These are phyloP conservation scores for Notodonta ziczac DNA, from an alignment of 2,888 invertebrate species.

Conservation along the genomic window DNA sequence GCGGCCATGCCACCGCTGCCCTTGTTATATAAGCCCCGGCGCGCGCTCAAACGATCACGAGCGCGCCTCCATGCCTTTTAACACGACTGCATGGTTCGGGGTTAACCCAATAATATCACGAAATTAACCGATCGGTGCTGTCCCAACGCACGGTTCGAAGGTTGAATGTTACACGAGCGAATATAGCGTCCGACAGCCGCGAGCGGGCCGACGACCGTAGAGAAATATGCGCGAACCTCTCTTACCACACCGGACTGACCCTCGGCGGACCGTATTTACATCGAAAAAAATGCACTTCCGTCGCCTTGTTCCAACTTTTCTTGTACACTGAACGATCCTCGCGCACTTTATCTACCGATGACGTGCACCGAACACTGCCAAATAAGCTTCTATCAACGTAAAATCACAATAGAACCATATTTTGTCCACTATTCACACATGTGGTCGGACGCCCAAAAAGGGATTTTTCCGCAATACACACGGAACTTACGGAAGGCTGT, in stretches of 20 bases:
- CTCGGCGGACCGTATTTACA: conserved; percentile 82
- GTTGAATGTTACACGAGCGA: conserved; percentile 60
- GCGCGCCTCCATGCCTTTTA: conserved; percentile 82
- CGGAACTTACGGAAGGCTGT: conserved; percentile 82
- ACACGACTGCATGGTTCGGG: conserved; percentile 80
- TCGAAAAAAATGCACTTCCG: conserved; percentile 82
- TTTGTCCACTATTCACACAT: conserved; percentile 85
- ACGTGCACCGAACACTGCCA: conserved; percentile 61
- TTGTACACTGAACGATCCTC: conserved; percentile 66
- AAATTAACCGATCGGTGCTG: conserved; percentile 64
- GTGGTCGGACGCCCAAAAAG: conserved; percentile 88
- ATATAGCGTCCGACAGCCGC: conserved; percentile 55
- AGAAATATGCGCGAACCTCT: conserved; percentile 70
- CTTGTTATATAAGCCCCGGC: conserved; percentile 82
- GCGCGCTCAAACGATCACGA: conserved; percentile 84
- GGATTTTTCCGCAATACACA: conserved; percentile 86
- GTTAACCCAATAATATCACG: conserved; percentile 68
- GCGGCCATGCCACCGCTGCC: conserved; percentile 84
- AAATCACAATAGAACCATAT: conserved; percentile 79
- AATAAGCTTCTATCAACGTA: conserved; percentile 60
- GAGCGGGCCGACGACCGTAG: conserved; percentile 53
- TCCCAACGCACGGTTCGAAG: conserved; percentile 67
- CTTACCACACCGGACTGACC: conserved; percentile 79
- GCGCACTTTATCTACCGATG: conserved; percentile 66
- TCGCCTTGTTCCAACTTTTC: conserved; percentile 70